Evolutionary conservation across 2,797 vertebrate species (phyloP).

Genomic region (Trematomus bernacchii): DNA sequence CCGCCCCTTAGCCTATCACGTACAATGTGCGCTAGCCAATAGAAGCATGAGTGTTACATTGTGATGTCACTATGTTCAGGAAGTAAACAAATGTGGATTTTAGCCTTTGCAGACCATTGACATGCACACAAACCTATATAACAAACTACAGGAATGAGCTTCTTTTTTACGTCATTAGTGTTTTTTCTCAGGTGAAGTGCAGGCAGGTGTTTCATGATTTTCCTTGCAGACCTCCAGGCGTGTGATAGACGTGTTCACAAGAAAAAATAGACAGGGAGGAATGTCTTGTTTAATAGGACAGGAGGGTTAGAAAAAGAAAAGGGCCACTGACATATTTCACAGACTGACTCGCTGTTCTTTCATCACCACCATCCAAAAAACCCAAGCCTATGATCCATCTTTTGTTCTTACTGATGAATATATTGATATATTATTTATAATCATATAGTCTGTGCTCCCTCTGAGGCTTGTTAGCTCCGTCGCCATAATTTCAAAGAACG

Average conservation of each 20-base stretch:
- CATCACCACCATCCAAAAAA: neutral
- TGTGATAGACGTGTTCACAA: slow-evolving; percentile 31
- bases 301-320: slow-evolving; percentile 5
- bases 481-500: slow-evolving; percentile 34
- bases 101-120: too few relatives aligned
- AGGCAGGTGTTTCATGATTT: neutral
- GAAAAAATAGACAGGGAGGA: slow-evolving; percentile 7
- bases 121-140: too few relatives aligned
- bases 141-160: neutral
- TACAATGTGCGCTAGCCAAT: too few relatives aligned
- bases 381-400: neutral
- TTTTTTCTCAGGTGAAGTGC: slow-evolving; percentile 4
- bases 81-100: too few relatives aligned
- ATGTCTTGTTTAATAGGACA: slow-evolving; percentile 15
- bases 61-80: too few relatives aligned
- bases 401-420: slow-evolving; percentile 27
- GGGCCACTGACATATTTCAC: slow-evolving; percentile 1
- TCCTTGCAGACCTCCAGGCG: slow-evolving; percentile 11
- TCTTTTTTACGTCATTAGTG: slow-evolving; percentile 1
- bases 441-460: slow-evolving; percentile 3
- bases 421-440: slow-evolving; percentile 10
- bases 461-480: slow-evolving; percentile 45
- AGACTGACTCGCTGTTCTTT: neutral
- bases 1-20: too few relatives aligned
- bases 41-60: too few relatives aligned